phyloP scores from a whole-genome alignment of 2,888 invertebrate genomes.

The Eristalinus aeneus region DNA sequence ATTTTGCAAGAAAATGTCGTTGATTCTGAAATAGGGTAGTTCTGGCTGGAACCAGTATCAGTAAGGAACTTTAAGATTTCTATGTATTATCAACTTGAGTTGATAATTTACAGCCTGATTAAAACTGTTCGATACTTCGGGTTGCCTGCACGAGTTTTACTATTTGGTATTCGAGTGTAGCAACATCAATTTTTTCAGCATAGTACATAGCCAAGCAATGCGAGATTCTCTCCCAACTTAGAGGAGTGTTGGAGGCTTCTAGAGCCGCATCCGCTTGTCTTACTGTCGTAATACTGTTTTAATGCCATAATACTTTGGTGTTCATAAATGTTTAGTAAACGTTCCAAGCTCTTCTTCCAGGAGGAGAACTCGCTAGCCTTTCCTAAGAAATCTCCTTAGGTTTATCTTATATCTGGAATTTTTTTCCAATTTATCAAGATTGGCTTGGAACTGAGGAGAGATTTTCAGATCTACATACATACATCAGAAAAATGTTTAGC shows the following conservation, averaged over 20 bases:
- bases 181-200: constrained; percentile 56
- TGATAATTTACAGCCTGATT: constrained; percentile 65
- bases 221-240: constrained; percentile 40
- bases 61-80: constrained; percentile 61
- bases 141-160: constrained; percentile 44
- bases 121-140: constrained; percentile 33
- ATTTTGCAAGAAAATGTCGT: not conserved
- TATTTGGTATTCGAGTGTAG: constrained; percentile 64
- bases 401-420: no score
- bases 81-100: constrained; percentile 68
- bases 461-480: no score
- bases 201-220: constrained; percentile 51
- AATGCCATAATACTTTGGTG: no score
- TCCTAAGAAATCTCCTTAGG: no score
- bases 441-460: no score
- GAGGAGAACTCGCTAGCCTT: no score
- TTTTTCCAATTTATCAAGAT: no score
- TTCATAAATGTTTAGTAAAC: no score
- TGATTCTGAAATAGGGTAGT: constrained; percentile 25
- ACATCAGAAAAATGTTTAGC: no score
- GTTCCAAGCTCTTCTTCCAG: no score
- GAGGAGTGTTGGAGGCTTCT: not conserved
- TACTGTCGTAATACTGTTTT: no score
- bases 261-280: not conserved
- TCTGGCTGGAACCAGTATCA: constrained; percentile 62